Base-by-base conservation (phyloP, 2,888 invertebrate genomes). In the Melinopterus prodromus region DNA sequence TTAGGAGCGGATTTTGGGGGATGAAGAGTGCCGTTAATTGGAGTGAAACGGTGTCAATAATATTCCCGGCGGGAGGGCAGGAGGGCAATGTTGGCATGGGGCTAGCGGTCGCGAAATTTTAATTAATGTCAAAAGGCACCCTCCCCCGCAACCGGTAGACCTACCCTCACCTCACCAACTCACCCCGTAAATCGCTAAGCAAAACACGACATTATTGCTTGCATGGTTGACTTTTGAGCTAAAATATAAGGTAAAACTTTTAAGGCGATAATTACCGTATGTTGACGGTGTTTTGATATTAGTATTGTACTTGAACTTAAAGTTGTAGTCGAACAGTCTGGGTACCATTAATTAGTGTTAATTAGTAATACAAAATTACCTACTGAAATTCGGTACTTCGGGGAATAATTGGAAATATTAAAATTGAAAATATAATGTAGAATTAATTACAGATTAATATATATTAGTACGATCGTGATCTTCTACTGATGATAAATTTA, bases 1-100 rank as follows among this genome's bases (percentile, higher is more conserved):
- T 53, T 53, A 53, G 53, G 53, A 6, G 53, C 53, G 53, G 53
- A 53, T 53, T 53, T 53, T 53, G 53, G 53, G 53, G 53, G 53
- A 53, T 53, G 53, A 53, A 53, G 53, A 53, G 53, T 53, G 53
- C 53, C 53, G 53, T 53, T 53, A 53, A 53, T 53, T 53, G 53
- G 53, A 53, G 53, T 53, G 53, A 53, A 53, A 53, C 53, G 53
- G 53, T 53, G 53, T 53, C 53, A 53, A 53, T 53, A 53, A 53
- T 53, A 53, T 53, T 53, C 53, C 5, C 53, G 53, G 53, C 53
- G 53, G 53, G 7, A 53, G 53, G 53, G 12, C 53, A 53, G 53
- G 12, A 53, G 53, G 53, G 53, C 53, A 53, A 12, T 9, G 53
- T 7, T 53, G 53, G 53, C 53, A 53, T 12, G 12, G 53, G 53